Base-by-base conservation (phyloP, 2,888 invertebrate species). In the Unio pictorum region DNA sequence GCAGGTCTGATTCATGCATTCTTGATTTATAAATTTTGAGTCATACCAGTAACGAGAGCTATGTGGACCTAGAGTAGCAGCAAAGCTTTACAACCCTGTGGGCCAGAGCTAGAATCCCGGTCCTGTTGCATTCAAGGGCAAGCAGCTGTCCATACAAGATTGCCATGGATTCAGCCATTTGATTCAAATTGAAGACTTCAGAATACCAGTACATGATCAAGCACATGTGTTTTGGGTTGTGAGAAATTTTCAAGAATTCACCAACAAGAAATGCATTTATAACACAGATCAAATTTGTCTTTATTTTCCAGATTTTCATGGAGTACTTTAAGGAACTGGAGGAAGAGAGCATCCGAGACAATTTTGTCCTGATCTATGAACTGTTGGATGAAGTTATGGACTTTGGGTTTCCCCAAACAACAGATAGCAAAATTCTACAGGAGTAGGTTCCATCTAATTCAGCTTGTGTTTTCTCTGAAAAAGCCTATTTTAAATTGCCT, bases 331-430 rank as follows among this genome's bases (percentile, higher is more conserved):
- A 99, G 91, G 98, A 98, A 90, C 90, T 98, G 55, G 98, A 99
- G 90, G 99, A 99, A 88, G 99, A 99, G 90, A 98, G 98, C 88
- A 98, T 99, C 89, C 93, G 99, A 45, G 99, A 99, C 89, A 99
- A 99, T 91, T 99, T 99, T 91, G 99, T 99, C 8, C 95, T 99
- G 20, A 98, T 99, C 80, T 99, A 99, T 89, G 99, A 99, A 90
- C 91, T 99, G 60, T 90, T 99, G 68, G 99, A 99, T 90, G 99
- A 99, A 90, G 91, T 99, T 62, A 93, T 99, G 87, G 99, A 99
- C 91, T 99, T 99, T 91, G 99, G 99, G 1, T 98, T 97, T 90
- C 99, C 99, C 0, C 99, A 99, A 91, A 99, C 98, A 2, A 99
- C 99, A 1, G 99, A 99, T 87, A 97, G 96, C 84, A 98, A 98